These are phyloP conservation scores for Stenoptilia bipunctidactyla DNA, from an alignment of 2,888 invertebrate species.

Conservation along the genomic window DNA sequence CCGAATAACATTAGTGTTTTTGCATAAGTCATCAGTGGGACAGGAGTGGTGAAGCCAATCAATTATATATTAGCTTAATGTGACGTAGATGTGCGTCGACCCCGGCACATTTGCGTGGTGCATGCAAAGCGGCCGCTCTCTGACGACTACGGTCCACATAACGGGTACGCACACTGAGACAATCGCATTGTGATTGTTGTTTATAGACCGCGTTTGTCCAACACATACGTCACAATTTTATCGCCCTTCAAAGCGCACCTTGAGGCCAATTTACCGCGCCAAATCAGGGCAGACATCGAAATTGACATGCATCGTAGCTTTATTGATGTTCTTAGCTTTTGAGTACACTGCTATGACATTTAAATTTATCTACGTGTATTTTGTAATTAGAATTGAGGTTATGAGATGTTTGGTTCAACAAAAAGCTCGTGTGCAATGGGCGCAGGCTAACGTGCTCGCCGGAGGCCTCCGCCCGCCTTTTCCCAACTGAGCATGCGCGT, in stretches of 20 bases:
- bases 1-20: slow-evolving; percentile 65
- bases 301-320: no score
- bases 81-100: slow-evolving; percentile 45
- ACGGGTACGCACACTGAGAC: slow-evolving; percentile 32
- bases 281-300: slow-evolving; percentile 15
- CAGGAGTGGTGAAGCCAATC: slow-evolving; percentile 59
- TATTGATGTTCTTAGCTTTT: no score
- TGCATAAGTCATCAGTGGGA: slow-evolving; percentile 57
- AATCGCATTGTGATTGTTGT: slow-evolving; percentile 40
- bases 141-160: slow-evolving; percentile 20
- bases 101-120: slow-evolving; percentile 45
- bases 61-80: slow-evolving; percentile 69
- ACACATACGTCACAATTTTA: slow-evolving; percentile 12
- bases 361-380: no score
- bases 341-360: no score
- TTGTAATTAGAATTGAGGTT: slow-evolving; percentile 31
- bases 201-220: slow-evolving; percentile 16
- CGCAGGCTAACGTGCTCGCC: slow-evolving; percentile 43
- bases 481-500: slow-evolving; percentile 19
- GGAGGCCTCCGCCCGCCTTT: slow-evolving; percentile 41
- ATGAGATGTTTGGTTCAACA: slow-evolving; percentile 16
- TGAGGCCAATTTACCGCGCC: slow-evolving; percentile 15
- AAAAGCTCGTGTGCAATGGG: slow-evolving; percentile 29
- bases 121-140: slow-evolving; percentile 24
- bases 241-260: slow-evolving; percentile 15